Evolutionary conservation across 1,140 invertebrate genomes (phyloP).

Genomic region (Papilio machaon): DNA sequence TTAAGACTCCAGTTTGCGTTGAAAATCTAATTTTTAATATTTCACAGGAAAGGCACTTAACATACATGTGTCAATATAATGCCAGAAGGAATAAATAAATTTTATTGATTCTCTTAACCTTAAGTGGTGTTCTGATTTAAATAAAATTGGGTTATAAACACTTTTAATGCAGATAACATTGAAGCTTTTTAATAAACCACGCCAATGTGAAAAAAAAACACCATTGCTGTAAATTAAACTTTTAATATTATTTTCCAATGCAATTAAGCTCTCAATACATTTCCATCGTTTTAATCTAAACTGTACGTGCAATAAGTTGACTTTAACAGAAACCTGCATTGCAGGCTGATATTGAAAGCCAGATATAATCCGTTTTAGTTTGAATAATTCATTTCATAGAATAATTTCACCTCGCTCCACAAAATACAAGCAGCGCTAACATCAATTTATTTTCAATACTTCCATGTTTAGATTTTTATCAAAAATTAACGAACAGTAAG

Average conservation of each 20-base stretch:
- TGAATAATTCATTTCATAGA: conserved; percentile 13
- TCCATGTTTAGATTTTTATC: background rate
- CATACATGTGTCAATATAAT: no score
- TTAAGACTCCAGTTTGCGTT: background rate
- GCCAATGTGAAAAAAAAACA: no score
- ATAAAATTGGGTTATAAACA: no score
- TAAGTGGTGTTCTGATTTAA: no score
- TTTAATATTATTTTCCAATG: background rate
- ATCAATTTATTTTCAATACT: conserved; percentile 1
- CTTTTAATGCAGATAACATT: no score
- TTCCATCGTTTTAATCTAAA: background rate
- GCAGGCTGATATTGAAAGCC: conserved; percentile 11
- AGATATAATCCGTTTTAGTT: background rate
- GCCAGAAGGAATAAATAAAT: no score
- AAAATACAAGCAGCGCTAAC: background rate
- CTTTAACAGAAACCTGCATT: background rate
- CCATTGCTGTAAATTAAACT: no score
- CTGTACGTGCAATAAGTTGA: background rate
- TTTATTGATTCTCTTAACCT: no score
- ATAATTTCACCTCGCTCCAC: background rate
- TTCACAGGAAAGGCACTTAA: background rate
- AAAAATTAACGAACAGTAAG: background rate
- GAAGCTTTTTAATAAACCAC: no score
- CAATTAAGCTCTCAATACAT: background rate
- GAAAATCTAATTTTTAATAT: background rate